Percentiles rank a stretch among this genome's conserved stretches.
Conservation (phyloP, 2,113 vertebrate genomes). For the Meriones unguiculatus region DNA sequence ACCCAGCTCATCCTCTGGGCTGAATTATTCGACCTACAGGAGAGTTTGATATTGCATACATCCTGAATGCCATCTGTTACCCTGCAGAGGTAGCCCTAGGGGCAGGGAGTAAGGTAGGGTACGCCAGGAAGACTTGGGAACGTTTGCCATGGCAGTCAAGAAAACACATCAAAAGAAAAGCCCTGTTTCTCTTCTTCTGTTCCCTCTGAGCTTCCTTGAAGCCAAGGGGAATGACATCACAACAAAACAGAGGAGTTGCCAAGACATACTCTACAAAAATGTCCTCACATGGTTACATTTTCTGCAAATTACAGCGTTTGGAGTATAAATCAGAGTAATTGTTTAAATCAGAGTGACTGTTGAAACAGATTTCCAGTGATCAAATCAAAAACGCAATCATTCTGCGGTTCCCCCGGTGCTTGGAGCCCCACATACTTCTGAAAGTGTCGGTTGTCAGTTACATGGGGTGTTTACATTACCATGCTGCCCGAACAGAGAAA, state of each 20-base stretch:
- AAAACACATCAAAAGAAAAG: conserved; percentile 80
- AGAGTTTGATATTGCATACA: not conserved
- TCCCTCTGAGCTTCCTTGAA: conserved; percentile 86
- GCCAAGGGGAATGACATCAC: conserved; percentile 88
- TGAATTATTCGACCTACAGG: not conserved
- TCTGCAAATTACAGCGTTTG: conserved; percentile 90
- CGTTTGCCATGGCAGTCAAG: conserved; percentile 55
- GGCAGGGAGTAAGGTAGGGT: conserved; percentile 54
- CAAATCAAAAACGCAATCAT: conserved; percentile 91
- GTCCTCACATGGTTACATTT: conserved; percentile 92
- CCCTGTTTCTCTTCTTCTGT: conserved; percentile 79
- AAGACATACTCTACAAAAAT: conserved; percentile 89
- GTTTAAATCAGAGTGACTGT: conserved; percentile 91
- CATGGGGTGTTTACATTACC: conserved; percentile 91
- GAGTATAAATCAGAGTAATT: conserved; percentile 92
- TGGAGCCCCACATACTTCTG: conserved; percentile 88
- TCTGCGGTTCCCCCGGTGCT: conserved; percentile 89
- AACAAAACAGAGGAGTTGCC: conserved; percentile 88
- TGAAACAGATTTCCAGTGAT: conserved; percentile 92
- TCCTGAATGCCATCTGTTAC: not conserved
- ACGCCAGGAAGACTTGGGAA: conserved; percentile 58
- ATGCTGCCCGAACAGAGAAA: conserved; percentile 89
- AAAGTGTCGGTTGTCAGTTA: conserved; percentile 90
- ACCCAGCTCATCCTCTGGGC: not conserved
- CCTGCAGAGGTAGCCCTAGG: conserved; percentile 2